Conservation (phyloP, 2,888 invertebrate genomes). For the Rhogogaster chlorosoma region DNA sequence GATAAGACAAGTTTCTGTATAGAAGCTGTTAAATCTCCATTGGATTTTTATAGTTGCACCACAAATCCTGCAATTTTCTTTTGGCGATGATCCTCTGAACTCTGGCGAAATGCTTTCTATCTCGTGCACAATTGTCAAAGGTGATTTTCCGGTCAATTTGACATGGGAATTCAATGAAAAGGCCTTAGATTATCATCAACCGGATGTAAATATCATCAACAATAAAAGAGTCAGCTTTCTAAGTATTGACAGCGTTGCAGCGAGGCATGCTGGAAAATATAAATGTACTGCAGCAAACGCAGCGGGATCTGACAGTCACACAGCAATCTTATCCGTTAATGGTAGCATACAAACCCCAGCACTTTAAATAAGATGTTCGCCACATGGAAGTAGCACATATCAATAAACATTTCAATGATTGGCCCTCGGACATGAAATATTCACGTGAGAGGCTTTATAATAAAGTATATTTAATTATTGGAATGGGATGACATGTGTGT, state of each 20-base stretch:
- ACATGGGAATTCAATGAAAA: conserved; percentile 87
- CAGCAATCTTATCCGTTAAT: conserved; percentile 83
- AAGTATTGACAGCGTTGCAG: conserved; percentile 83
- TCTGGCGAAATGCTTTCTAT: conserved; percentile 81
- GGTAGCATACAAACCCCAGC: conserved; percentile 78
- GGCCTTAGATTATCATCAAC: conserved; percentile 76
- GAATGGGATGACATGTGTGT: conserved; percentile 39
- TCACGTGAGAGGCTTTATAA: not conserved
- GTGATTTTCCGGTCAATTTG: conserved; percentile 84
- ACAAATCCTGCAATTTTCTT: conserved; percentile 80
- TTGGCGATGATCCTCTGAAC: conserved; percentile 79
- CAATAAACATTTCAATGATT: conserved; percentile 15
- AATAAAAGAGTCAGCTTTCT: conserved; percentile 84
- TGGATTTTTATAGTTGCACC: conserved; percentile 79
- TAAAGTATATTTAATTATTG: conserved; percentile 23
- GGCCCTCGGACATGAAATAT: not conserved
- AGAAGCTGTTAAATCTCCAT: conserved; percentile 39
- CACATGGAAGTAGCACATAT: conserved; percentile 44
- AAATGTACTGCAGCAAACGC: conserved; percentile 85
- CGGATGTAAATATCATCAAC: conserved; percentile 83
- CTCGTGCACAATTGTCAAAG: conserved; percentile 82
- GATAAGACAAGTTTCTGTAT: not conserved
- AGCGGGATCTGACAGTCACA: conserved; percentile 83
- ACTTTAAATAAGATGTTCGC: conserved; percentile 32
- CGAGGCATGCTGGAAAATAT: conserved; percentile 86